Base-by-base conservation (phyloP, 2,113 vertebrate species). In the Butastur rufipennis region DNA sequence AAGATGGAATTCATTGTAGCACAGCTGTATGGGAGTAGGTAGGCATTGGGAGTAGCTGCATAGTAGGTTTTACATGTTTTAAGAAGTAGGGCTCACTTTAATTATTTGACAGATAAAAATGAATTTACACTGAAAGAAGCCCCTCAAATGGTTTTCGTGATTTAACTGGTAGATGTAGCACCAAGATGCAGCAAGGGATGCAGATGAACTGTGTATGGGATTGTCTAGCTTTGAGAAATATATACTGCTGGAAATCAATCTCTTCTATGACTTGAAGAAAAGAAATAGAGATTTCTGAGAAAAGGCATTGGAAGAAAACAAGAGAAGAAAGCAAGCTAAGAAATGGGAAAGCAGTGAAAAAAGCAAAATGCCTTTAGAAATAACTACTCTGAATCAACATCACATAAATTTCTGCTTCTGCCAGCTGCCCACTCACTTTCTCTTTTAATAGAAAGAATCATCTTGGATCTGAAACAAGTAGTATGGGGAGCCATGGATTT, bases 381-480 rank as follows among this genome's bases (percentile, higher is more conserved):
- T 93, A 96, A 91, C 47, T 71, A 5, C 45, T 93, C 81, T 95
- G 86, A 96, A 97, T 95, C 91, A 96, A 95, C 56, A 94, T 75
- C 86, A 79, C 61, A 62, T 77, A 92, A 55, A 93, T 74, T 87
- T 89, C 73, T 95, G 88, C 71, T 96, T 81, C 86, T 96, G 67
- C 67, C 72, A 94, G 72, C 88, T 93, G 67, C 96, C 94, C 88
- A 93, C 92, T 95, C 95, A 86, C 78, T 90, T 95, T 94, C 53
- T 93, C 58, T 96, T 96, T 96, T 95, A 92, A 94, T 92, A 95
- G 94, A 90, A 95, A 71, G 62, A 81, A 83, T 88, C 43, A 8
- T 85, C 70, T 80, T 92, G 79, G 29, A 36, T 88, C 77, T 95
- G 72, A 92, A 86, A 81, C 52, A 90, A 70, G 29, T 8, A 86